Evolutionary conservation across 2,888 invertebrate species (phyloP).

Genomic region (Acanthoscelides obtectus): DNA sequence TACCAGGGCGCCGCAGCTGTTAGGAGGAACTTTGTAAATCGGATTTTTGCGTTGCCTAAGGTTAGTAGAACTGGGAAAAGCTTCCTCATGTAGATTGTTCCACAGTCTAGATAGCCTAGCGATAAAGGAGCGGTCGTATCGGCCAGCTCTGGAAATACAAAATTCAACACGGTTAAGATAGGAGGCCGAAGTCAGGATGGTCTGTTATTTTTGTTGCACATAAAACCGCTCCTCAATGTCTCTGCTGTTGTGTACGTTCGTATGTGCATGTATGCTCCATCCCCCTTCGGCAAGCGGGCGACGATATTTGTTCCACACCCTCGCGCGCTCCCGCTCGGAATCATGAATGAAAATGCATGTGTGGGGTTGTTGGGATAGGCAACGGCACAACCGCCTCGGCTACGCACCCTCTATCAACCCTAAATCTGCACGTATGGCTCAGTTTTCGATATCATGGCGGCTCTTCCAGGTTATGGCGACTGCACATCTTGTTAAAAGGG

Average conservation of each 20-base stretch:
- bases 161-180: too few relatives aligned
- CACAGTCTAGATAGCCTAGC: too few relatives aligned
- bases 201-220: too few relatives aligned
- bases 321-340: slow-evolving; percentile 10
- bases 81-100: too few relatives aligned
- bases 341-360: slow-evolving; percentile 26
- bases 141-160: too few relatives aligned
- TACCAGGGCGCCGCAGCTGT: too few relatives aligned
- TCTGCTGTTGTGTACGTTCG: not conserved
- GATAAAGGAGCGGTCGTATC: too few relatives aligned
- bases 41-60: too few relatives aligned
- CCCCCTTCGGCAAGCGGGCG: not conserved
- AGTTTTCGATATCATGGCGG: not conserved
- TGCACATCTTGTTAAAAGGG: not conserved
- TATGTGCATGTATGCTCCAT: not conserved
- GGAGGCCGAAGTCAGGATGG: too few relatives aligned
- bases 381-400: slow-evolving; percentile 13
- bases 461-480: not conserved
- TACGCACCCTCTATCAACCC: not conserved
- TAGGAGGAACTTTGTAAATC: too few relatives aligned
- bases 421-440: not conserved
- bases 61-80: too few relatives aligned
- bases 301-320: not conserved
- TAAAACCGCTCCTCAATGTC: not conserved
- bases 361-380: slow-evolving; percentile 20